Evolutionary conservation across 2,888 invertebrate species (phyloP).

Genomic region (Xestoiulus laeticollis): DNA sequence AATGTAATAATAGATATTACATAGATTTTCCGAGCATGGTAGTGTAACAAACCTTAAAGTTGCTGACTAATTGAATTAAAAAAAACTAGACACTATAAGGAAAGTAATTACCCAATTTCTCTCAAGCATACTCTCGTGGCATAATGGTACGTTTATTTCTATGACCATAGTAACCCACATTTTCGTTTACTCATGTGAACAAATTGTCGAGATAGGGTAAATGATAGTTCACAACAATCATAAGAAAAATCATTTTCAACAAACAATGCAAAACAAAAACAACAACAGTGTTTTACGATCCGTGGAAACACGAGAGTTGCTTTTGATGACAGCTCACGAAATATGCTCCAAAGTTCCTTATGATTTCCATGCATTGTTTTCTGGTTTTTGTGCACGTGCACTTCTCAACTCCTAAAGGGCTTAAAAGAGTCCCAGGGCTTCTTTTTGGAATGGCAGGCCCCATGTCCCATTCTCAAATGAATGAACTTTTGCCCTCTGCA

Average conservation of each 20-base stretch:
- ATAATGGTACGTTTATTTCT: not conserved
- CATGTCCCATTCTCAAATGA: not conserved
- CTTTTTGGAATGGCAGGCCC: no score
- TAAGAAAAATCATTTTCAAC: not conserved
- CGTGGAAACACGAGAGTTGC: not conserved
- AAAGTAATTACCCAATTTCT: constrained; percentile 9
- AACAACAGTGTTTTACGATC: not conserved
- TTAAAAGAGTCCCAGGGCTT: no score
- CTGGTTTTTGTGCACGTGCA: not conserved
- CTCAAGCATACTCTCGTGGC: not conserved
- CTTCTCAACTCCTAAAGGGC: no score
- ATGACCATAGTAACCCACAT: not conserved
- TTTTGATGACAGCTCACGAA: not conserved
- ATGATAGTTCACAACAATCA: not conserved
- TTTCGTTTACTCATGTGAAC: not conserved
- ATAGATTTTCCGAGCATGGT: not conserved
- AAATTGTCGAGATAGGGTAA: not conserved
- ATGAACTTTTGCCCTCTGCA: constrained; percentile 9
- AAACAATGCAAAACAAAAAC: not conserved
- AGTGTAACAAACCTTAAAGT: not conserved
- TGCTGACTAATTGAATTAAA: not conserved
- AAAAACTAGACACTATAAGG: not conserved
- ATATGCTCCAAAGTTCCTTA: not conserved
- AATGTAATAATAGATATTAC: no score
- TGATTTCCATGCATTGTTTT: not conserved